A percentile compares a stretch with the other conserved stretches of the same genome.
These are phyloP conservation scores for Drosophila quinaria DNA, from an alignment of 2,888 invertebrate species.

Conservation along the genomic window DNA sequence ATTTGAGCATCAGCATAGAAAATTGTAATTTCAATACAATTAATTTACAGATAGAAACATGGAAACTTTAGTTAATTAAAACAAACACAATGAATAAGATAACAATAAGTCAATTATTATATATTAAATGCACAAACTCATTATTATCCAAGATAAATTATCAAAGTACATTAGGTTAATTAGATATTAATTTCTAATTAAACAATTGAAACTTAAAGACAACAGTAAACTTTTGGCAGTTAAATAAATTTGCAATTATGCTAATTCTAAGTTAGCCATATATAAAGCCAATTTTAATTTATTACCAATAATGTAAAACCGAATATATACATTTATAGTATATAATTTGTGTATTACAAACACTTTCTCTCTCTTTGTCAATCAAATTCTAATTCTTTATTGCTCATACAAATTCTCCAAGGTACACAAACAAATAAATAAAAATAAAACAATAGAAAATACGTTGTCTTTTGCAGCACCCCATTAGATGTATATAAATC, in stretches of 20 bases:
- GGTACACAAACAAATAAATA: background rate
- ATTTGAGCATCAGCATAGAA: too few relatives aligned
- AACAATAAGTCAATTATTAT: background rate
- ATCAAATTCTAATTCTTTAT: too few relatives aligned
- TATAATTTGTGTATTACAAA: background rate
- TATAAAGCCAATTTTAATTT: background rate
- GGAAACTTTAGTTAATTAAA: background rate
- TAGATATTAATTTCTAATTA: background rate
- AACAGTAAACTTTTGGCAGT: background rate
- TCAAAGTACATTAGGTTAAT: background rate
- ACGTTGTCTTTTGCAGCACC: background rate
- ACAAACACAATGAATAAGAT: background rate
- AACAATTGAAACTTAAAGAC: background rate
- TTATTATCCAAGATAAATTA: background rate
- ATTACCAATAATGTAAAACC: background rate
- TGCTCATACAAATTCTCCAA: background rate
- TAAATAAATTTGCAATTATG: background rate
- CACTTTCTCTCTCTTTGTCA: too few relatives aligned
- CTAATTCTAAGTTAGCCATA: background rate
- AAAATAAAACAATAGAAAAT: background rate
- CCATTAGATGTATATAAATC: constrained; percentile 13
- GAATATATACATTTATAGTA: background rate
- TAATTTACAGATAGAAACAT: too few relatives aligned
- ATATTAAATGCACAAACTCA: background rate
- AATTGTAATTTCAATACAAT: too few relatives aligned